Evolutionary conservation across 2,797 vertebrate genomes (phyloP).

Genomic region (Poeciliopsis paucimaculata): DNA sequence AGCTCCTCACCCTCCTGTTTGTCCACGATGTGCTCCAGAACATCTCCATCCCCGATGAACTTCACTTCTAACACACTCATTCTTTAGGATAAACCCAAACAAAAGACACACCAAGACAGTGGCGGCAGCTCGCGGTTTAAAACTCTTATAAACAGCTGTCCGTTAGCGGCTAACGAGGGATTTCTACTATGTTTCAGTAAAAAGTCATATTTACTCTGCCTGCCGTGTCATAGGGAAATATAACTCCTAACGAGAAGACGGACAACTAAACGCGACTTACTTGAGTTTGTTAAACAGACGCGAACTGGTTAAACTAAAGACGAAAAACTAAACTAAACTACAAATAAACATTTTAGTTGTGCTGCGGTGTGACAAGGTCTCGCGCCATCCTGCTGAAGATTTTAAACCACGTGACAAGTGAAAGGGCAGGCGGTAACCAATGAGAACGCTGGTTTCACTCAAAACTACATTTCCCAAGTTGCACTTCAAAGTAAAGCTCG

Average conservation of each 20-base stretch:
- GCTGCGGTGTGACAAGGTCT: conserved; percentile 43
- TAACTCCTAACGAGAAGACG: background rate
- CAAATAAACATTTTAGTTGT: background rate
- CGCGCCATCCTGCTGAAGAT: conserved; percentile 71
- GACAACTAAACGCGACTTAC: conserved; percentile 16
- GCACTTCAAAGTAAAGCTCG: background rate
- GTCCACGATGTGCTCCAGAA: conserved; percentile 90
- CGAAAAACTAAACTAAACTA: conserved; percentile 2
- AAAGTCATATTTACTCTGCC: background rate
- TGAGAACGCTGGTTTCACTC: background rate
- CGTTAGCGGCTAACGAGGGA: too few species aligned
- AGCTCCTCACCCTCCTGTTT: conserved; percentile 77
- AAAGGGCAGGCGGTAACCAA: conserved; percentile 66
- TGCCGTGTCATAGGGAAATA: background rate
- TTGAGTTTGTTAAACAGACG: background rate
- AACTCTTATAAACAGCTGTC: background rate
- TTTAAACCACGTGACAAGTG: conserved; percentile 75
- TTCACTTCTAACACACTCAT: conserved; percentile 86
- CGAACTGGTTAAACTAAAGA: background rate
- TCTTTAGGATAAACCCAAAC: conserved; percentile 13
- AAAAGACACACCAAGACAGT: background rate
- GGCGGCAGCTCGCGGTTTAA: background rate
- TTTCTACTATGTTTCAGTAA: background rate
- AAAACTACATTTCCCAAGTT: conserved; percentile 66
- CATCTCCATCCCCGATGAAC: conserved; percentile 91